Evolutionary conservation across 1,140 invertebrate genomes (phyloP).

Genomic region (Linepithema humile): DNA sequence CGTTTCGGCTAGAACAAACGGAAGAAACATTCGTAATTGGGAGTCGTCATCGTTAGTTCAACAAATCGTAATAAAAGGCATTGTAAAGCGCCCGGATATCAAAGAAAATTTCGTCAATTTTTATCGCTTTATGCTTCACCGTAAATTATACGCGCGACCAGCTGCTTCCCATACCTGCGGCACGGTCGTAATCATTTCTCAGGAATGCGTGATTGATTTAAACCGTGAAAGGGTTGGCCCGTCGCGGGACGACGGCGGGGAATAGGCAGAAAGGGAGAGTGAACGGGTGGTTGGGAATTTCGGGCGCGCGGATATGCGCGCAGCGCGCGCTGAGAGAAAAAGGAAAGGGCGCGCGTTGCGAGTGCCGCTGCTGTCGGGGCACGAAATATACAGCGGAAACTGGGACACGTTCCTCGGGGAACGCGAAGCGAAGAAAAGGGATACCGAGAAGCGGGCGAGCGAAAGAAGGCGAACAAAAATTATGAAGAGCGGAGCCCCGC

Average conservation of each 20-base stretch:
- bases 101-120: conserved; percentile 66
- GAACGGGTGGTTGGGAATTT: conserved; percentile 48
- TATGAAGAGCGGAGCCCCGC: conserved; percentile 47
- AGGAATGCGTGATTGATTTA: conserved; percentile 70
- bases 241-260: background rate
- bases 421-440: conserved; percentile 3
- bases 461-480: conserved; percentile 55
- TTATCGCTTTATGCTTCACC: conserved; percentile 65
- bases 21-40: conserved; percentile 18
- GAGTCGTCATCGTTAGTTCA: conserved; percentile 34
- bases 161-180: conserved; percentile 41
- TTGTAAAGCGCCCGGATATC: conserved; percentile 42
- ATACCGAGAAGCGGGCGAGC: conserved; percentile 39
- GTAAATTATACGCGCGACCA: conserved; percentile 59
- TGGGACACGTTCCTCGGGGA: conserved; percentile 53
- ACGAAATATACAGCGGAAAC: conserved; percentile 59
- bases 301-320: conserved; percentile 25
- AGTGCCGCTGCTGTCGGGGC: conserved; percentile 33
- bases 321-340: background rate
- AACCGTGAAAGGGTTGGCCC: conserved; percentile 60
- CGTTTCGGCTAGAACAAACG: conserved; percentile 1
- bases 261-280: conserved; percentile 36
- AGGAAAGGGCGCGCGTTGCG: background rate
- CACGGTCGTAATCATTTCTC: conserved; percentile 63
- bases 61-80: conserved; percentile 65